These are phyloP conservation scores for Hippopotamyrus pictus DNA, from an alignment of 2,797 vertebrate species.

Conservation along the genomic window DNA sequence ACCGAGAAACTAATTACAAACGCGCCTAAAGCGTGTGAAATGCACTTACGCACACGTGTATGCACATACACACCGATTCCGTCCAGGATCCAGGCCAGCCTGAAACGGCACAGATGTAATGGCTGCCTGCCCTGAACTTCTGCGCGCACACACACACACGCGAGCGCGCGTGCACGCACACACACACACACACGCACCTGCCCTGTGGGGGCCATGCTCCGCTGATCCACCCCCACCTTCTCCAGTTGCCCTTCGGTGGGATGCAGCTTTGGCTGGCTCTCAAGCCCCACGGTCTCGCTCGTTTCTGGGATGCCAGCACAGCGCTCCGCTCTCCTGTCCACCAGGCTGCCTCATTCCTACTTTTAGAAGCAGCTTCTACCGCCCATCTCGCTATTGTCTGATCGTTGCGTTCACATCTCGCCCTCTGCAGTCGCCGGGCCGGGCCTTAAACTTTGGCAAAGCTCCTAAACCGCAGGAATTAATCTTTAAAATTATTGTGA, in stretches of 20 bases:
- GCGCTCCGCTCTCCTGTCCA: neutral
- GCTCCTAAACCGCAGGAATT: neutral
- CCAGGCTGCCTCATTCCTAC: neutral
- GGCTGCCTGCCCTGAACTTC: constrained; percentile 17
- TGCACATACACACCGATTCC: neutral
- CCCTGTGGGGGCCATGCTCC: constrained; percentile 12
- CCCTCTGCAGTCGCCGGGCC: neutral
- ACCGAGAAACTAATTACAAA: neutral
- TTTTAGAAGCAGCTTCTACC: neutral
- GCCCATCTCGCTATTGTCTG: constrained; percentile 7
- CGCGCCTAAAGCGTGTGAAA: constrained; percentile 1
- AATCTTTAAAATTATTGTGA: constrained; percentile 1
- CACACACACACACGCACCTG: neutral
- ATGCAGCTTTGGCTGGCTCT: neutral
- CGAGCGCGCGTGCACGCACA: neutral
- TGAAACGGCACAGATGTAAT: constrained; percentile 13
- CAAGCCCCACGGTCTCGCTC: neutral
- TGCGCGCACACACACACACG: neutral
- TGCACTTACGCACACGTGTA: neutral
- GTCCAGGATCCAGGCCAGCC: neutral
- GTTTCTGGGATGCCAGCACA: constrained; percentile 17
- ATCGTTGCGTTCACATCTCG: neutral
- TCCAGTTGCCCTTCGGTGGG: constrained; percentile 10
- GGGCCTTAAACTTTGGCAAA: neutral
- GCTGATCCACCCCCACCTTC: constrained; percentile 10